Percentiles rank a stretch among this genome's conserved stretches.
Conservation (phyloP, 2,113 vertebrate genomes). For the Charadrius vociferus region DNA sequence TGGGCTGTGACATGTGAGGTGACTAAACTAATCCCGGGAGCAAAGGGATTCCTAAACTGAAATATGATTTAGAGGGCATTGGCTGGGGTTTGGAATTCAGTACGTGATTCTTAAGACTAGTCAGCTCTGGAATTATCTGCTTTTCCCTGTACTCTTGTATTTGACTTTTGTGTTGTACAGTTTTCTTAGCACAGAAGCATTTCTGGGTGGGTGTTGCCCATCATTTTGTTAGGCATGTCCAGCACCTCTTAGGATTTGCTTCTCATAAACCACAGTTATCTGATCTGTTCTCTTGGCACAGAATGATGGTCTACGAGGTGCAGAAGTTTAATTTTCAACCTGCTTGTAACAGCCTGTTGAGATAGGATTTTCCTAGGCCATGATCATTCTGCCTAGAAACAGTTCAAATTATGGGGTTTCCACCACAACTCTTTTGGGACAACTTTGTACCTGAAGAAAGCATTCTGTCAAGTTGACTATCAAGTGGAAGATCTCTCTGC, state of each 20-base stretch:
- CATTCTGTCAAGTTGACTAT: background rate
- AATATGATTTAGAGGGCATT: conserved; percentile 41
- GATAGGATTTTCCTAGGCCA: background rate
- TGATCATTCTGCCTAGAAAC: background rate
- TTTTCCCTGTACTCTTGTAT: background rate
- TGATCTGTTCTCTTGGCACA: conserved; percentile 15
- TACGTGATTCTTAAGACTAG: background rate
- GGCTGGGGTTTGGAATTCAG: background rate
- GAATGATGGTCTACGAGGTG: background rate
- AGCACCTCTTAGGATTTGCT: background rate
- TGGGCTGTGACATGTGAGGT: conserved; percentile 11
- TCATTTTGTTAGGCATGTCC: background rate
- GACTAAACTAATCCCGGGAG: conserved; percentile 36
- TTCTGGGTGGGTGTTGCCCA: background rate
- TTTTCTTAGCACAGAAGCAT: background rate
- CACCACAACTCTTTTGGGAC: background rate
- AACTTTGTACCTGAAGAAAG: background rate
- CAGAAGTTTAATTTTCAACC: conserved; percentile 6
- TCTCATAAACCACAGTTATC: conserved; percentile 28
- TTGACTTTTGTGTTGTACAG: background rate
- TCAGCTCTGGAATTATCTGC: background rate
- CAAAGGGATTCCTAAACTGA: conserved; percentile 43
- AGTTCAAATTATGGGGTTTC: background rate
- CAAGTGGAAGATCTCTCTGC: background rate
- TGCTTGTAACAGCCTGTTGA: background rate